Base-by-base conservation (phyloP, 2,888 invertebrate genomes). In the Leptinotarsa juncta region DNA sequence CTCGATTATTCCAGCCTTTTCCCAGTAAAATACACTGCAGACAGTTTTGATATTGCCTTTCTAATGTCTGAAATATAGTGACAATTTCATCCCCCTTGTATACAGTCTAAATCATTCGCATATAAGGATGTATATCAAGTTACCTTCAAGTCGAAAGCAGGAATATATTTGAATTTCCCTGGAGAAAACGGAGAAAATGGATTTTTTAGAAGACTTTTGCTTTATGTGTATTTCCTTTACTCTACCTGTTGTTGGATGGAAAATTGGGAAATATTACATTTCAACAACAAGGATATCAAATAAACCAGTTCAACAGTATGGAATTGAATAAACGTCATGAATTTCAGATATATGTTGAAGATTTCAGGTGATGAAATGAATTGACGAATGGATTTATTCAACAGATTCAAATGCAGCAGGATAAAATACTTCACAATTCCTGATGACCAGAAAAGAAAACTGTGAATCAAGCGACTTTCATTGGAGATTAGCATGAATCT, bases 151-250 rank as follows among this genome's bases (percentile, higher is more conserved):
- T 77, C 76, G 79, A 82, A 84, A 84, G 84, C 84, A 82, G 83
- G 83, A 83, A 85, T 86, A 86, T 85, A 85, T 86, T 85, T 83
- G 84, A 86, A 87, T 87, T 87, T 87, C 87, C 87, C 86, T 81
- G 76, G 85, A 85, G 85, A 84, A 77, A 76, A 67, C 74, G 53
- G 77, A 80, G 84, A 85, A 83, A 86, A 86, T 85, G 85, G 85
- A 85, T 84, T 85, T 84, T 84, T 82, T 82, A 76, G 78, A 80
- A 80, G 81, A 81, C 82, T 82, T 79, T 75, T 81, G 82, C 81
- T 81, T 81, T 82, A 81, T 77, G 80, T 76, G 65, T 79, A 79
- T 81, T 79, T 79, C 78, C 72, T 77, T 73, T 74, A 78, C 73
- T 77, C 75, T 73, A 72, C 50, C 71, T 72, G 66, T 69, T 62